Evolutionary conservation across 2,888 invertebrate genomes (phyloP), one percentile per base, ranked within the genome.

Genomic region (Cordilura impudica): DNA sequence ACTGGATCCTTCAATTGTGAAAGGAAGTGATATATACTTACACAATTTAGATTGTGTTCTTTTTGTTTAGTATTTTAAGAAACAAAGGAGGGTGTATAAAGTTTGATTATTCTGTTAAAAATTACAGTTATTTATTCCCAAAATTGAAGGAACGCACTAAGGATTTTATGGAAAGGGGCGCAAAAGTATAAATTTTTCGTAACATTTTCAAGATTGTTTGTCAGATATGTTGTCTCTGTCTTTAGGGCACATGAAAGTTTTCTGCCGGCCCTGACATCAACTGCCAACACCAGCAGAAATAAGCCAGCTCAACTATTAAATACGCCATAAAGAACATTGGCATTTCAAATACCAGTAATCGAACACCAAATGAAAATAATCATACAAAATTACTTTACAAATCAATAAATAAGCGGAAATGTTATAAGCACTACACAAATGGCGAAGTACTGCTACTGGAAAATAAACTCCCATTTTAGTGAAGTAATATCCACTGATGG

Each of bases 361-460:
- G 23, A 19, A 35, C 16, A 56, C 35, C 56, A n/a, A n/a, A n/a
- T n/a, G 26, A 23, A 61, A 14, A 71, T 56, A 65, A 56, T 72
- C 54, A 66, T 43, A 35, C 43, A 10, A 76, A 71, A 76, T 76
- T 54, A 35, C 53, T 63, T 70, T 63, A 53, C 63, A 78, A 65
- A 74, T 78, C 73, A 70, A 70, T 74, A 74, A 78, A 71, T 66
- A 74, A 78, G 66, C 65, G 74, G 60, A 74, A 66, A 70, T 74
- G 70, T 61, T 70, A 47, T 66, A 66, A 74, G 71, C 58, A 65
- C 60, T 53, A 66, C 43, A 47, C 70, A 54, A 70, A 70, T 70
- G 31, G 47, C 19, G 5, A 7, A 19, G 23, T 47, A 29, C 19
- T 71, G n/a, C 6, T 26, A 4, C n/a, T 26, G 12, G 12, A 39